A percentile compares a stretch with the other conserved stretches of the same genome.
Evolutionary conservation across 2,797 vertebrate genomes (phyloP).

Genomic region (Diglossa cyanea): DNA sequence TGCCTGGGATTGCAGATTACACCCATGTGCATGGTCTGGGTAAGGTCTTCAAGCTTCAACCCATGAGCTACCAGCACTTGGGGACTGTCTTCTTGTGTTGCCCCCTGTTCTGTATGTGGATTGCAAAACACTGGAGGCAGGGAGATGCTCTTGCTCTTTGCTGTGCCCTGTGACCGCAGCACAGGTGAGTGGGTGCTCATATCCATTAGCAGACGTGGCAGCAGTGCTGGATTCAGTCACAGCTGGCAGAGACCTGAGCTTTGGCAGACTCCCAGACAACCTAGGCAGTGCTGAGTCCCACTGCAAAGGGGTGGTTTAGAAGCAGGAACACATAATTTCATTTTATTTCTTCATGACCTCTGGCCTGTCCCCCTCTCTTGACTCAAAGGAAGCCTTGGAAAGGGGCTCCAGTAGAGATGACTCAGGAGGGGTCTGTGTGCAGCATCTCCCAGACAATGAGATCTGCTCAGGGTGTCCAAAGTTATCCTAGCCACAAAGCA

Average conservation of each 20-base stretch:
- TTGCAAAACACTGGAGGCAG: not conserved
- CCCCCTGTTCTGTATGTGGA: not conserved
- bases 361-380: not conserved
- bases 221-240: not conserved
- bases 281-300: not conserved
- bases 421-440: rapidly evolving
- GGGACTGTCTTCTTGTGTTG: not conserved
- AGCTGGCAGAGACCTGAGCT: not conserved
- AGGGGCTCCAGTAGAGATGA: not conserved
- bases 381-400: not conserved
- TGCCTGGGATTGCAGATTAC: not conserved
- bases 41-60: not conserved
- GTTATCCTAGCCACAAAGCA: not conserved
- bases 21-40: not conserved
- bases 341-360: not conserved
- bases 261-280: not conserved
- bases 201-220: not conserved
- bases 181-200: rapidly evolving
- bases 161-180: not conserved
- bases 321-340: not conserved
- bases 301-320: not conserved
- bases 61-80: not conserved
- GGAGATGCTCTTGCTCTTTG: not conserved
- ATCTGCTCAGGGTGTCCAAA: not conserved
- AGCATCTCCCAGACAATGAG: not conserved